Conservation (phyloP, 2,113 vertebrate genomes). For the Oxyura jamaicensis region DNA sequence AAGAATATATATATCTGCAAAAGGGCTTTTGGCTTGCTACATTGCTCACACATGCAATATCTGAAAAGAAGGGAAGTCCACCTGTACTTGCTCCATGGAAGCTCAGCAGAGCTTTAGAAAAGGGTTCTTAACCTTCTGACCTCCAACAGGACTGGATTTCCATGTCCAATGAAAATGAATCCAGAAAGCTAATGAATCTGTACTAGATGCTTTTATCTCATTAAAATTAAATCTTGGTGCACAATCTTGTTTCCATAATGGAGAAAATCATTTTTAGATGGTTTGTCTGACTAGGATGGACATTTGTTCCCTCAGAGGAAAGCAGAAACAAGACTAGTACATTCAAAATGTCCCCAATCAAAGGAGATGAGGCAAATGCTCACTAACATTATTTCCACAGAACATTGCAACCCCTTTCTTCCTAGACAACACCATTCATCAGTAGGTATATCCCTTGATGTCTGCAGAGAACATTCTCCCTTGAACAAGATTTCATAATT, state of each 20-base stretch:
- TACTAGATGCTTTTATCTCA: neutral
- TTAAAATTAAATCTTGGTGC: slow-evolving; percentile 4
- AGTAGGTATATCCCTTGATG: neutral
- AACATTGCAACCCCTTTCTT: neutral
- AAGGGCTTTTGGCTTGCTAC: slow-evolving; percentile 33
- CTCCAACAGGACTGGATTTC: slow-evolving; percentile 18
- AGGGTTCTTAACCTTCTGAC: neutral
- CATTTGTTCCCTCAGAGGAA: neutral
- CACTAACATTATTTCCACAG: neutral
- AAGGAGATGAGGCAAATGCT: slow-evolving; percentile 10
- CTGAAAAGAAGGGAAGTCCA: slow-evolving; percentile 20
- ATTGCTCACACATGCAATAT: slow-evolving; percentile 23
- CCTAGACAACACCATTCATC: neutral
- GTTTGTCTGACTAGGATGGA: neutral
- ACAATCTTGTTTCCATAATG: neutral
- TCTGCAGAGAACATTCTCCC: neutral
- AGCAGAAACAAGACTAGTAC: neutral
- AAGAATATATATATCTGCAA: slow-evolving; percentile 31
- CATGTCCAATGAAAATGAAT: neutral
- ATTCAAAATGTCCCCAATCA: neutral
- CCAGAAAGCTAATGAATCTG: neutral
- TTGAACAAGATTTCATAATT: neutral
- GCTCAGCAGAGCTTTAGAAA: neutral
- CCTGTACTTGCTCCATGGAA: neutral
- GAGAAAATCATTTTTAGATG: slow-evolving; percentile 5